These are phyloP conservation scores for Frieseomelitta varia DNA, from an alignment of 1,140 invertebrate species.

Conservation along the genomic window DNA sequence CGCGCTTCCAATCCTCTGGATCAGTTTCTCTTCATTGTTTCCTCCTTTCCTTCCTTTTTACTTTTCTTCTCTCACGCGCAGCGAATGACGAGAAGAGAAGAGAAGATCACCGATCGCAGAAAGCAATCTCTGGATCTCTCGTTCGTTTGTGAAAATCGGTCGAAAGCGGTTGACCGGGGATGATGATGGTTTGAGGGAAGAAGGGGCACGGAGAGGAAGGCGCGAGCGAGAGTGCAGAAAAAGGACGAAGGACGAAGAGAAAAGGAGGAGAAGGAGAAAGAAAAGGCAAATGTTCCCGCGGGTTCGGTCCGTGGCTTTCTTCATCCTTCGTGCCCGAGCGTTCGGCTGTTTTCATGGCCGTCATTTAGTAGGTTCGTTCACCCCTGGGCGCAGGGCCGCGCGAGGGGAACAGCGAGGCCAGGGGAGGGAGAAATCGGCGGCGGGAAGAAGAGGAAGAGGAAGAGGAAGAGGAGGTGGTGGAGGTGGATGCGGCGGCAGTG, in stretches of 20 bases:
- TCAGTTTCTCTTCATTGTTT: neutral
- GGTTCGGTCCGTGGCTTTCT: conserved; percentile 67
- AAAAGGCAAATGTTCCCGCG: conserved; percentile 46
- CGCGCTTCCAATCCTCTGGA: neutral
- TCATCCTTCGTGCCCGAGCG: conserved; percentile 78
- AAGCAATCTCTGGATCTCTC: too few species aligned
- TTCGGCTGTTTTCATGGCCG: conserved; percentile 83
- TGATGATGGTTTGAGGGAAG: too few species aligned
- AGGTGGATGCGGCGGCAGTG: conserved; percentile 32
- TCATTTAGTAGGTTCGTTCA: conserved; percentile 83
- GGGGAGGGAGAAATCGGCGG: conserved; percentile 36
- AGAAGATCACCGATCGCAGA: too few species aligned
- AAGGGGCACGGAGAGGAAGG: too few species aligned
- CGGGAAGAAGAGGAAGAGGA: conserved; percentile 41
- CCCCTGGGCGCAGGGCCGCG: conserved; percentile 75
- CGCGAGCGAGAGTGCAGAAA: too few species aligned
- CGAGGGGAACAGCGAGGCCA: conserved; percentile 48
- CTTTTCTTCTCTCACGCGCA: neutral
- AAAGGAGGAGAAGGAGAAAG: conserved; percentile 28
- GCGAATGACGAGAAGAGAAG: too few species aligned
- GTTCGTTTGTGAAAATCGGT: too few species aligned
- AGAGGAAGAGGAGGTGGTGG: conserved; percentile 24
- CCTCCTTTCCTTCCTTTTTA: too few species aligned
- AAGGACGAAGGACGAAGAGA: conserved; percentile 15
- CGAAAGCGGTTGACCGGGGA: too few species aligned